Base-by-base conservation (phyloP, 2,113 vertebrate species). In the Crotalus viridis region DNA sequence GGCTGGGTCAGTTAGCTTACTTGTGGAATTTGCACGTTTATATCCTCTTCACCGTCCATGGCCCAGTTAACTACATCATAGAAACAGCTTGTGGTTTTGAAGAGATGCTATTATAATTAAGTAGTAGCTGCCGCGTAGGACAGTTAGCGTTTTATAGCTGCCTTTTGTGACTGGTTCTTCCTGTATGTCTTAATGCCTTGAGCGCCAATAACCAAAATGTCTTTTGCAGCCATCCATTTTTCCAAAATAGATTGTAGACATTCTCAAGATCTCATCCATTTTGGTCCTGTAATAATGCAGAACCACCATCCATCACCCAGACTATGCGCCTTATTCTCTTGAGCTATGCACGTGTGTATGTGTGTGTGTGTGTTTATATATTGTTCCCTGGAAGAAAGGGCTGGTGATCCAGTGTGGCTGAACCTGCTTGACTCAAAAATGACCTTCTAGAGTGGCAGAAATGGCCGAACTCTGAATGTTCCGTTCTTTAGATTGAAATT, bases 261-360 rank as follows among this genome's bases (percentile, higher is more conserved):
- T n/a, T 48, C 91, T 7, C 0, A 12, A 22, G 48, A 33, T n/a
- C 3, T 43, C 22, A 91, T 59, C 64, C 0, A 0, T 4, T 64
- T 93, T 19, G 85, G 46, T 81, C 64, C 85, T 52, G 10, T 39
- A n/a, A 64, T 39, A 94, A 85, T 81, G 94, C 93, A 93, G 86
- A 94, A 90, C 95, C 93, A 93, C 95, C 94, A 0, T 94, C 92
- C 94, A 91, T 96, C 92, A 94, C 97, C 96, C 96, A 95, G 96
- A 96, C 19, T 8, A 3, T 94, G 95, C 97, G 93, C 94, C 96
- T 90, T 8, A 0, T 92, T 95, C 54, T 10, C 87, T 89, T 90
- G 92, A 0, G 48, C 24, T 95, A 89, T 94, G 96, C 95, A 89
- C 86, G 19, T 22, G 21, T 85, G 93, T 33, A 0, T 26, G 0